Evolutionary conservation across 2,888 invertebrate genomes (phyloP).

Genomic region (Prostheceraeus crozeri): DNA sequence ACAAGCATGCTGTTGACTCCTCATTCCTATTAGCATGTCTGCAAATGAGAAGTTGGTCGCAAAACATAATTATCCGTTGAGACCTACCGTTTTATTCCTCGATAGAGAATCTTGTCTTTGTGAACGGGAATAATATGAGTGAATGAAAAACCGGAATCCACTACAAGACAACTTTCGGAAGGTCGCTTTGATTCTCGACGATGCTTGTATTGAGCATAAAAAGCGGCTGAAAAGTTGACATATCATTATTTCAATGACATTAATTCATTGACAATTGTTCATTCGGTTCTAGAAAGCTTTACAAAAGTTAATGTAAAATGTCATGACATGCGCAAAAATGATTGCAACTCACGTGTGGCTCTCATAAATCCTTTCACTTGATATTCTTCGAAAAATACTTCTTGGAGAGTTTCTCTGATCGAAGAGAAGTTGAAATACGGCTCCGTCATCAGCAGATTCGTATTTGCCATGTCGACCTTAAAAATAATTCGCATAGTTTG

Average conservation of each 20-base stretch:
- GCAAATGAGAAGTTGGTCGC: no score
- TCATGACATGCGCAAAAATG: constrained; percentile 23
- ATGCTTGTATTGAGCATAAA: constrained; percentile 68
- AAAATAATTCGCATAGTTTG: no score
- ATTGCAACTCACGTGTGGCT: constrained; percentile 62
- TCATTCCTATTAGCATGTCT: no score
- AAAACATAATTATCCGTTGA: no score
- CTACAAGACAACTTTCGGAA: constrained; percentile 66
- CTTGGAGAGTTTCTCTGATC: constrained; percentile 83
- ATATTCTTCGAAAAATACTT: constrained; percentile 95
- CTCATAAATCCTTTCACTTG: constrained; percentile 74
- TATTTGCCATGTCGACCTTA: no score
- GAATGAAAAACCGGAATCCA: constrained; percentile 90
- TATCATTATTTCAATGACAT: no score
- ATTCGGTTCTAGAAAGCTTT: no score
- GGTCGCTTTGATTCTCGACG: constrained; percentile 59
- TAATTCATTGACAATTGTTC: no score
- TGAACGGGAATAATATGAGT: constrained; percentile 66
- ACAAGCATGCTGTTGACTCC: no score
- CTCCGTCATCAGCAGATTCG: constrained; percentile 78
- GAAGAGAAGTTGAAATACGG: constrained; percentile 84
- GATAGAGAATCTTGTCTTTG: constrained; percentile 32
- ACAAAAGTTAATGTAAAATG: no score
- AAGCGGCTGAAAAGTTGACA: constrained; percentile 63
- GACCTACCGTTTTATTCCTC: constrained; percentile 7